phyloP scores from a whole-genome alignment of 2,888 invertebrate genomes.

The Agapostemon virescens region DNA sequence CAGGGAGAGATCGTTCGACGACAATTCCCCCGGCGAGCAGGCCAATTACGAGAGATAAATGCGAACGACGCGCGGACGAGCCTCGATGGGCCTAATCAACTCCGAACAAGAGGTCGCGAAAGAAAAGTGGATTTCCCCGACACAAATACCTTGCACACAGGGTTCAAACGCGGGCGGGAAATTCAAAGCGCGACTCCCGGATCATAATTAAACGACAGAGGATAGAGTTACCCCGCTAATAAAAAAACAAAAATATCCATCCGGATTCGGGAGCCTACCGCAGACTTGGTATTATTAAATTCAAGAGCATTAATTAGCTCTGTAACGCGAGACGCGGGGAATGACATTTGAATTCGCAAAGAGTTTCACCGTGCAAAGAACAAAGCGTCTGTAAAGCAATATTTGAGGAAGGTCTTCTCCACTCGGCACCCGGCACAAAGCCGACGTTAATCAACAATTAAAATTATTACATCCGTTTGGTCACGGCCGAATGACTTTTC shows the following conservation, averaged over 20 bases:
- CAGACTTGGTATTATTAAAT: conserved; percentile 62
- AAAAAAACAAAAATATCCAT: conserved; percentile 61
- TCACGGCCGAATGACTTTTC: conserved; percentile 61
- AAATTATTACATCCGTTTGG: conserved; percentile 67
- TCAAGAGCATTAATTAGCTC: conserved; percentile 62
- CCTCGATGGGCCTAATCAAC: conserved; percentile 38
- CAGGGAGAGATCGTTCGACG: background rate
- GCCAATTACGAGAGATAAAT: conserved; percentile 34
- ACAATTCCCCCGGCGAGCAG: background rate
- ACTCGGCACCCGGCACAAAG: conserved; percentile 56
- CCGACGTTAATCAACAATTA: conserved; percentile 68
- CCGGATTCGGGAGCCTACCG: conserved; percentile 26
- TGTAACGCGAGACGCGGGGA: conserved; percentile 52
- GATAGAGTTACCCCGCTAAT: conserved; percentile 48
- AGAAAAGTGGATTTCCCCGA: conserved; percentile 28
- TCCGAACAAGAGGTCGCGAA: conserved; percentile 14
- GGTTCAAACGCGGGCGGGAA: conserved; percentile 34
- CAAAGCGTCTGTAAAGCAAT: conserved; percentile 60
- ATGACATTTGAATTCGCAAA: conserved; percentile 62
- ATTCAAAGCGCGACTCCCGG: conserved; percentile 38
- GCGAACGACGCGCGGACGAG: background rate
- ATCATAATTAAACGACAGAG: conserved; percentile 55
- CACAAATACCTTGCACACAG: background rate
- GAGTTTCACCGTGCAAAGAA: conserved; percentile 54
- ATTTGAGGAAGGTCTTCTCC: conserved; percentile 36